Conservation (phyloP, 35 echinoderm and acorn worm genomes). For the Acanthaster planci region DNA sequence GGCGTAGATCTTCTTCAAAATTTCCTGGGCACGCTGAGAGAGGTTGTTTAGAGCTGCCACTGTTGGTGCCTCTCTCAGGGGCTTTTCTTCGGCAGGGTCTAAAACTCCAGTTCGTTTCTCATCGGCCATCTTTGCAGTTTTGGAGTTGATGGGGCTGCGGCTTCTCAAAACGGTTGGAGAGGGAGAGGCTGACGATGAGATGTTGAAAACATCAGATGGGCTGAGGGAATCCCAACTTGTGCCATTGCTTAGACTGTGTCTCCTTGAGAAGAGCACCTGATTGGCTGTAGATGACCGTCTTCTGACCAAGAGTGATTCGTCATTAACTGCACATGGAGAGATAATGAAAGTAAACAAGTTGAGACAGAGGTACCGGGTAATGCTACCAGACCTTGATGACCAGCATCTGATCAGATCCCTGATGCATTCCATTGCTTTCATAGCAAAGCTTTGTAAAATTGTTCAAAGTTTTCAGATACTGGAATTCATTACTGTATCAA, state of each 20-base stretch:
- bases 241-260: background rate
- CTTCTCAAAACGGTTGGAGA: background rate
- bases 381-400: no score
- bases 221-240: background rate
- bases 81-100: background rate
- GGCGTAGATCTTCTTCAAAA: constrained; percentile 80
- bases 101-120: background rate
- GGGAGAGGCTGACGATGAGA: background rate
- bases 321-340: background rate
- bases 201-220: background rate
- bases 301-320: constrained; percentile 12
- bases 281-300: background rate
- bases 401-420: no score
- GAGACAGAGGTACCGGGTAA: no score
- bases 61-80: constrained; percentile 44
- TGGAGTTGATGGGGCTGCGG: background rate
- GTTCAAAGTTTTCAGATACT: no score
- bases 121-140: background rate
- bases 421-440: no score
- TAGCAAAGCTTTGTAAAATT: no score
- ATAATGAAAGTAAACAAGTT: background rate
- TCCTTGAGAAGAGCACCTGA: background rate
- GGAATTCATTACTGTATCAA: no score
- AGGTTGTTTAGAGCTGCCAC: constrained; percentile 68
- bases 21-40: constrained; percentile 83